Evolutionary conservation across 2,888 invertebrate genomes (phyloP).

Genomic region (Hypercompe scribonia): DNA sequence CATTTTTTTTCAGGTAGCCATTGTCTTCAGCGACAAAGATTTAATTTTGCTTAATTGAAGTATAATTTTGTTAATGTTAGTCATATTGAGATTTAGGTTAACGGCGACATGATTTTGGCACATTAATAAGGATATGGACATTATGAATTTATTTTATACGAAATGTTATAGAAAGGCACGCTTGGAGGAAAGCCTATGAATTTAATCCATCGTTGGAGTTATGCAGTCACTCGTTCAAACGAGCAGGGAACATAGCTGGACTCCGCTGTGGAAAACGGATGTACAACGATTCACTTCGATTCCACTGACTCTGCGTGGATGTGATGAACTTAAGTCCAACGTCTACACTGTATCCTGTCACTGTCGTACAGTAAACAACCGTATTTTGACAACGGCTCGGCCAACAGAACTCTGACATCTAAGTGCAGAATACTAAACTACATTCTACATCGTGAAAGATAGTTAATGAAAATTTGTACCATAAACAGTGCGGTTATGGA

Average conservation of each 20-base stretch:
- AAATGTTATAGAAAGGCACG: conserved; percentile 86
- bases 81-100: conserved; percentile 64
- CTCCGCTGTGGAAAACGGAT: conserved; percentile 60
- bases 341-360: conserved; percentile 26
- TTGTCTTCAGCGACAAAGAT: conserved; percentile 54
- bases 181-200: conserved; percentile 85
- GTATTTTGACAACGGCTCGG: conserved; percentile 46
- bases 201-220: conserved; percentile 81
- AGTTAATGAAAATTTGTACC: conserved; percentile 29
- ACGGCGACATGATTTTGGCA: conserved; percentile 57
- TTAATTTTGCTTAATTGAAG: conserved; percentile 60
- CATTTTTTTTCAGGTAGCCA: conserved; percentile 74
- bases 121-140: conserved; percentile 53
- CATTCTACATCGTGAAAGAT: conserved; percentile 35
- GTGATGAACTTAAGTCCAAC: conserved; percentile 45
- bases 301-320: conserved; percentile 52
- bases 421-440: conserved; percentile 27
- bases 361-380: conserved; percentile 41
- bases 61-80: conserved; percentile 67
- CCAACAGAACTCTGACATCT: conserved; percentile 34
- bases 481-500: conserved; percentile 18
- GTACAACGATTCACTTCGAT: conserved; percentile 60
- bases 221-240: conserved; percentile 71
- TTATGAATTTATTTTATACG: conserved; percentile 80
- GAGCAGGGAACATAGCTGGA: conserved; percentile 61